Evolutionary conservation across 1,140 invertebrate species (phyloP).

Genomic region (Araneus ventricosus): DNA sequence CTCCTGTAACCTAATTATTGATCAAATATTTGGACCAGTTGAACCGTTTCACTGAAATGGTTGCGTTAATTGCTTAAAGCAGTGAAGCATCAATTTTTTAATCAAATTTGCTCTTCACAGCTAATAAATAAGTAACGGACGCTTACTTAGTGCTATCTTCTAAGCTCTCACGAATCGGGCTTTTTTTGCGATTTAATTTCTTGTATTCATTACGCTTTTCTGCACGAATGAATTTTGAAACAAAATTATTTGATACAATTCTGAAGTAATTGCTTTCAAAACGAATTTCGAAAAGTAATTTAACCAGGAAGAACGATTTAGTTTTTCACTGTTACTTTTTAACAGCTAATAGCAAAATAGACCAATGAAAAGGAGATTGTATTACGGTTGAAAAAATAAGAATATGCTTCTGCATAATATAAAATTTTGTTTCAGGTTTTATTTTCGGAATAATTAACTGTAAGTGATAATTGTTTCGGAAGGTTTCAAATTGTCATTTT

Average conservation of each 20-base stretch:
- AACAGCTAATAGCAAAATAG: too few relatives aligned
- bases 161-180: not conserved
- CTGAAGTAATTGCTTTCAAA: too few relatives aligned
- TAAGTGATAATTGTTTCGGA: too few relatives aligned
- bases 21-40: slow-evolving; percentile 49
- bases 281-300: too few relatives aligned
- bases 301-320: too few relatives aligned
- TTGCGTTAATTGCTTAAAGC: slow-evolving; percentile 34
- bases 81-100: not conserved
- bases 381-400: too few relatives aligned
- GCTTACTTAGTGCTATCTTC: not conserved
- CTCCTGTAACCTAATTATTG: slow-evolving; percentile 60
- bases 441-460: too few relatives aligned
- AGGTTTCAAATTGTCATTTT: too few relatives aligned
- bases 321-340: too few relatives aligned
- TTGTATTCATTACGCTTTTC: not conserved
- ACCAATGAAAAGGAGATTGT: too few relatives aligned
- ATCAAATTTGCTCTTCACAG: not conserved
- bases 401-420: too few relatives aligned
- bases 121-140: not conserved
- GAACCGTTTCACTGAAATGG: slow-evolving; percentile 25
- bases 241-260: not conserved
- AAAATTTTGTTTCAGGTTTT: too few relatives aligned
- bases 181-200: not conserved
- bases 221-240: not conserved